These are phyloP conservation scores for Nezara viridula DNA, from an alignment of 2,888 invertebrate species.

Conservation along the genomic window DNA sequence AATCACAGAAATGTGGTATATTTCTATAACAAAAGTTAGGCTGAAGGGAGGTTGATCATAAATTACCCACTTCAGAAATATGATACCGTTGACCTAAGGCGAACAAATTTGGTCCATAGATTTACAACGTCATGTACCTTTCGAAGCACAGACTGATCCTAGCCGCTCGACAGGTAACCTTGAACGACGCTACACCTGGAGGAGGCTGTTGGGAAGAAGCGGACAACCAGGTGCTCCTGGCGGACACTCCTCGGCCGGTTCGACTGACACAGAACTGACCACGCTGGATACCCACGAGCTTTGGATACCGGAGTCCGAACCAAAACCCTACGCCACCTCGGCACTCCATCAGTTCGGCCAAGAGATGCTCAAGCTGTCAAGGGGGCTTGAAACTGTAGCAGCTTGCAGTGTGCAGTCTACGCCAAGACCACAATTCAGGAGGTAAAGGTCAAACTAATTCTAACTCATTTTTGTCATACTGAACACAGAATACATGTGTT, in stretches of 20 bases:
- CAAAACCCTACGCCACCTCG: conserved; percentile 85
- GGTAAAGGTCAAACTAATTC: conserved; percentile 8
- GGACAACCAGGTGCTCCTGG: conserved; percentile 55
- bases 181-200: conserved; percentile 85
- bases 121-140: conserved; percentile 14
- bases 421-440: conserved; percentile 59
- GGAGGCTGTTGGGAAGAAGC: conserved; percentile 73
- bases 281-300: conserved; percentile 87
- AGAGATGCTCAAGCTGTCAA: conserved; percentile 86
- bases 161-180: conserved; percentile 67
- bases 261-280: conserved; percentile 87
- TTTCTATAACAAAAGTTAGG: neutral
- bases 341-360: conserved; percentile 89
- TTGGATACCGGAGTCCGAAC: conserved; percentile 78
- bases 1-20: no score
- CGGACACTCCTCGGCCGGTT: conserved; percentile 67
- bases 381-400: conserved; percentile 76
- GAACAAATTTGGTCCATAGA: neutral
- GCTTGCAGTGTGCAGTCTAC: conserved; percentile 63
- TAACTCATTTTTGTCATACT: neutral
- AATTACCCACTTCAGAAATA: neutral
- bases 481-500: neutral
- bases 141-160: conserved; percentile 31
- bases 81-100: neutral
- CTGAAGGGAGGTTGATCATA: neutral